Conservation (phyloP, 2,113 vertebrate species). For the Procavia capensis region DNA sequence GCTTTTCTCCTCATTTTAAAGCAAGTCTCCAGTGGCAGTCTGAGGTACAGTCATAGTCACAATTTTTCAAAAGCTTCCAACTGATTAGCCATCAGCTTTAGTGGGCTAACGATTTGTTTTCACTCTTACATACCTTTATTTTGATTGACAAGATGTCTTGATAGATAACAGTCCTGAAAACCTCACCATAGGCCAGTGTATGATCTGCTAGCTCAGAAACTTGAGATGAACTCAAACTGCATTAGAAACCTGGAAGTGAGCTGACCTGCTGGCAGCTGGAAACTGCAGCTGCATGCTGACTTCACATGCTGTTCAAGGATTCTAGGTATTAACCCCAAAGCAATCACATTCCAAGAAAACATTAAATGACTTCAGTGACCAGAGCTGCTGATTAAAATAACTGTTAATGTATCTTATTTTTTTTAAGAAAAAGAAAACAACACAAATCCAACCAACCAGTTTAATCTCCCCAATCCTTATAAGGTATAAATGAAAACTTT, state of each 20-base stretch:
- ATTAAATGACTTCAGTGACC: neutral
- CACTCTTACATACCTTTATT: conserved; percentile 3
- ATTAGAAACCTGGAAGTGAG: neutral
- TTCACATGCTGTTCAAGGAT: conserved; percentile 15
- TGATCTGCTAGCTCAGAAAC: conserved; percentile 23
- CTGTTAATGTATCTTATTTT: neutral
- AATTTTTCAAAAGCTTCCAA: neutral
- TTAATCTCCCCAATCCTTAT: neutral
- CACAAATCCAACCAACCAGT: neutral
- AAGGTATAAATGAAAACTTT: neutral
- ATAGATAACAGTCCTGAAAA: neutral
- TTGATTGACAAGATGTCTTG: neutral
- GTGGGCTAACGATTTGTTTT: neutral
- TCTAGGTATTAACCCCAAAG: neutral
- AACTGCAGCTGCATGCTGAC: neutral
- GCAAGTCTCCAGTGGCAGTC: neutral
- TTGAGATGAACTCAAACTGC: neutral
- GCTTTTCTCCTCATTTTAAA: neutral
- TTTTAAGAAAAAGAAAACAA: neutral
- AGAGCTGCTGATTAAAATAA: conserved; percentile 49
- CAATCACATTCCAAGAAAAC: neutral
- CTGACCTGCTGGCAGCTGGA: neutral
- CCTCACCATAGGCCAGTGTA: neutral
- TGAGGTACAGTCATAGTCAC: neutral
- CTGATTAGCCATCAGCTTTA: neutral